Percentiles rank a stretch among this genome's conserved stretches.
Evolutionary conservation across 1,140 invertebrate species (phyloP).

Genomic region (Drosophila takahashii): DNA sequence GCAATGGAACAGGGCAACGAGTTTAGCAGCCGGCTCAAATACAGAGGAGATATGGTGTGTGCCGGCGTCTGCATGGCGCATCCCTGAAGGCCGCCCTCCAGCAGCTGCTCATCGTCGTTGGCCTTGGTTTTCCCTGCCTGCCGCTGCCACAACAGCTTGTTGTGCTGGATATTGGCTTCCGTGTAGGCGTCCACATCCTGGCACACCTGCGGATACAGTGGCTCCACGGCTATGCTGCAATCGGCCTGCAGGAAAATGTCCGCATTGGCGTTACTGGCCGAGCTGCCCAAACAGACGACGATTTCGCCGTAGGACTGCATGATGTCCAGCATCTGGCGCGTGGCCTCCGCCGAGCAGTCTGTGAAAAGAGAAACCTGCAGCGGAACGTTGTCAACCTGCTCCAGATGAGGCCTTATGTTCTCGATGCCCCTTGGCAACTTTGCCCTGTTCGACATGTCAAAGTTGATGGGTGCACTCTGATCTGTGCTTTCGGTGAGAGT

Average conservation of each 20-base stretch:
- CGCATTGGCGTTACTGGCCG: slow-evolving; percentile 94
- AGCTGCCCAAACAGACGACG: slow-evolving; percentile 93
- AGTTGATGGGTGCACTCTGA: slow-evolving; percentile 94
- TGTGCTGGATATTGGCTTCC: slow-evolving; percentile 75
- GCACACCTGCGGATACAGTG: slow-evolving; percentile 95
- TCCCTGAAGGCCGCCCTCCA: slow-evolving; percentile 64
- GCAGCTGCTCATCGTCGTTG: slow-evolving; percentile 57
- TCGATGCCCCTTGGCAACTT: slow-evolving; percentile 98
- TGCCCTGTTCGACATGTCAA: slow-evolving; percentile 96
- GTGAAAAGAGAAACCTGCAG: slow-evolving; percentile 98
- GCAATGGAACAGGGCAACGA: slow-evolving; percentile 95
- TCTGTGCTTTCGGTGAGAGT: slow-evolving; percentile 95
- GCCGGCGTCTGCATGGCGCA: slow-evolving; percentile 74
- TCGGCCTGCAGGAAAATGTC: slow-evolving; percentile 97
- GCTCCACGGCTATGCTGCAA: slow-evolving; percentile 95
- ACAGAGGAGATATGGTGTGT: slow-evolving; percentile 90
- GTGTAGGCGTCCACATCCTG: slow-evolving; percentile 88
- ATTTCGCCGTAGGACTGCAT: slow-evolving; percentile 99
- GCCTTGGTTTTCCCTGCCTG: slow-evolving; percentile 32
- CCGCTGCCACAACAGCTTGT: slow-evolving; percentile 69
- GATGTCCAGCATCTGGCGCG: slow-evolving; percentile 95
- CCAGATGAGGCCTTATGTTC: slow-evolving; percentile 97
- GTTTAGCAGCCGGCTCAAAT: slow-evolving; percentile 93
- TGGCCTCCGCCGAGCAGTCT: slow-evolving; percentile 95
- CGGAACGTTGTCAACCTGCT: slow-evolving; percentile 98